A percentile compares a stretch with the other conserved stretches of the same genome.
These are phyloP conservation scores for Gymnarchus niloticus DNA, from an alignment of 2,113 vertebrate species.

Conservation along the genomic window DNA sequence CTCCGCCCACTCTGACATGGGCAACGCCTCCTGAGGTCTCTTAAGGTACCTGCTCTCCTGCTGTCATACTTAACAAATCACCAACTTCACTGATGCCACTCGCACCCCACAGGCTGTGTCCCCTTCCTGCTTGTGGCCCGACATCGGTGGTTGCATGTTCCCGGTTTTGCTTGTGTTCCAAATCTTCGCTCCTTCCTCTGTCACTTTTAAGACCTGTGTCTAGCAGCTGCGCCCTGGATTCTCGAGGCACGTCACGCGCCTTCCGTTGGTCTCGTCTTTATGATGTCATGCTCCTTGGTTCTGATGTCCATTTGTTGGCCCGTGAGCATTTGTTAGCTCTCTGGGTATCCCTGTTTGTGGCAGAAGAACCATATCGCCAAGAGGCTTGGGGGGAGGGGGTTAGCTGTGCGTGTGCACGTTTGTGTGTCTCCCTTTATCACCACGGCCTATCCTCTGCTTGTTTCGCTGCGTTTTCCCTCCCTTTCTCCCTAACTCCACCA, in stretches of 20 bases:
- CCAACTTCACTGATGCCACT: background rate
- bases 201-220: background rate
- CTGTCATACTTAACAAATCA: no score
- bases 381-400: background rate
- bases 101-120: background rate
- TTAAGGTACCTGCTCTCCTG: background rate
- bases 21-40: no score
- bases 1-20: no score
- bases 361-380: background rate
- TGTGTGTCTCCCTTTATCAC: conserved; percentile 8
- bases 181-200: background rate
- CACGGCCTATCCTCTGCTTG: background rate
- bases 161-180: background rate
- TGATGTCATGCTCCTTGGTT: background rate
- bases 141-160: background rate
- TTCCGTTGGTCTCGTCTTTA: background rate
- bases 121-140: background rate
- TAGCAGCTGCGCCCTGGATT: background rate
- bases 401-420: background rate
- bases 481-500: background rate
- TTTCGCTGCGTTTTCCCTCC: background rate
- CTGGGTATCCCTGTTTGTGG: background rate
- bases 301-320: background rate
- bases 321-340: background rate
- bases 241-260: background rate